Evolutionary conservation across 2,797 vertebrate species (phyloP), one percentile per base, ranked within the genome.

Genomic region (Poecilia gillii): DNA sequence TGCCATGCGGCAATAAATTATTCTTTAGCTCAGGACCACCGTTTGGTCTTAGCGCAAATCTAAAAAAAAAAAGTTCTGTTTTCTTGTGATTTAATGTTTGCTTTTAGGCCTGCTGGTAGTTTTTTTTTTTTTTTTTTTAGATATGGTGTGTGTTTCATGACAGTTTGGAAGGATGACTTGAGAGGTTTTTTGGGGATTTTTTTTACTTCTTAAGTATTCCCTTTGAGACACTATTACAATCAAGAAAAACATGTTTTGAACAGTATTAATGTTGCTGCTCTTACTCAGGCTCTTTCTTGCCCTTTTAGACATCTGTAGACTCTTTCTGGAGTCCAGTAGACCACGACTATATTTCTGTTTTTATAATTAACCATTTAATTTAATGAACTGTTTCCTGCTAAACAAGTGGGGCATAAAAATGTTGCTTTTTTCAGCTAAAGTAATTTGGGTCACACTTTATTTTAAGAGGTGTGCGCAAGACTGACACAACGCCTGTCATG

Each of bases 151-250:
- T 81, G 53, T 90, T 88, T 91, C 88, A 84, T 73, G 74, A 79
- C 88, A 87, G 90, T 89, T 89, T 75, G 78, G 87, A 75, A 80
- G 85, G 84, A 91, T 81, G 41, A 80, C 75, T 75, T 87, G 78
- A 85, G 81, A 91, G 81, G 75, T 85, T 23, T 51, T 47, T 6
- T 91, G 41, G 41, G 41, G 41, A 41, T 89, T 85, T n/a, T 76
- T 79, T 91, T 88, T 75, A 79, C 84, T 83, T 81, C 79, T 87
- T 84, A 75, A 76, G 47, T 74, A 66, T 77, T 81, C 82, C 91
- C 83, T 80, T 3, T 25, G 91, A 91, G 91, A 91, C 79, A 66
- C 76, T 77, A 90, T 90, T 92, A 89, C 80, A 91, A 84, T 91
- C 85, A 92, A 89, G 82, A 76, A 81, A 39, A 83, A 3, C n/a